Percentiles rank a stretch among this genome's conserved stretches.
Conservation (phyloP, 2,113 vertebrate genomes). For the Brachirus orientalis region DNA sequence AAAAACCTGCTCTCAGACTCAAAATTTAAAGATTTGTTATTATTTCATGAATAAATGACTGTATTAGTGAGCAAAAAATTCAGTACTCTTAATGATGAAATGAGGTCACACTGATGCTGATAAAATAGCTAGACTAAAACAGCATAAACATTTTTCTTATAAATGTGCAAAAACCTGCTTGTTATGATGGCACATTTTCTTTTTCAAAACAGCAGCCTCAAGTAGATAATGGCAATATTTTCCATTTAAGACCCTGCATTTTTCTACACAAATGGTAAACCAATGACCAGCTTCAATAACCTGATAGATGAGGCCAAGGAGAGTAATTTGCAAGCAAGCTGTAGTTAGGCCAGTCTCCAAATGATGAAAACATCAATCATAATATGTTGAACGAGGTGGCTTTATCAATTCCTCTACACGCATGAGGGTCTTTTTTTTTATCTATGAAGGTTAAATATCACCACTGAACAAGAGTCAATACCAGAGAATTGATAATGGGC, state of each 20-base stretch:
- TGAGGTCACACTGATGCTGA: neutral
- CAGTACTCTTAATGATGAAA: too few species aligned
- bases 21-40: constrained; percentile 23
- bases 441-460: constrained; percentile 80
- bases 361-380: constrained; percentile 77
- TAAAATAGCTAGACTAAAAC: constrained; percentile 1
- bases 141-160: constrained; percentile 1
- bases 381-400: constrained; percentile 54
- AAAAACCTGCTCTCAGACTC: constrained; percentile 13
- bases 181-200: too few species aligned
- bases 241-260: neutral
- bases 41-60: constrained; percentile 18
- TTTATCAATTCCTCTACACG: constrained; percentile 70
- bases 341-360: constrained; percentile 58
- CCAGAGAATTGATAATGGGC: constrained; percentile 74
- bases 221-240: constrained; percentile 2
- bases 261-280: constrained; percentile 39
- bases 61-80: constrained; percentile 1
- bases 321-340: constrained; percentile 59
- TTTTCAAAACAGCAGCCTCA: constrained; percentile 13
- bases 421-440: constrained; percentile 58
- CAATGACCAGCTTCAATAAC: constrained; percentile 39
- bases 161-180: neutral
- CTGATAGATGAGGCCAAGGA: constrained; percentile 60
- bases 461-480: constrained; percentile 78